phyloP scores from a whole-genome alignment of 2,113 vertebrate species.

The Hydrolagus affinis region DNA sequence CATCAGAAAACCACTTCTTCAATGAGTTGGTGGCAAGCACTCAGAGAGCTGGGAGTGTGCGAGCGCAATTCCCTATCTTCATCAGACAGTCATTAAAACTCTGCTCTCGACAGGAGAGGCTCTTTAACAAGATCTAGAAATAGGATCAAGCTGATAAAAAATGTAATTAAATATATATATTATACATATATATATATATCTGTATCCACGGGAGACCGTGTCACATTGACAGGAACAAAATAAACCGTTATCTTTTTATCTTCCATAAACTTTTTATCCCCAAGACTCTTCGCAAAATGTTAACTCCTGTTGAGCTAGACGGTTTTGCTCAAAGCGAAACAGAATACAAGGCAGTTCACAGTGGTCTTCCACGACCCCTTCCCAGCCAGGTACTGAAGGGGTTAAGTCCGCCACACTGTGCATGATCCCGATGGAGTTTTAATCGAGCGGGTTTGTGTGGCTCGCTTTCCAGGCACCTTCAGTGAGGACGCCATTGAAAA shows the following conservation, averaged over 20 bases:
- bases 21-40: not conserved
- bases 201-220: too few relatives aligned
- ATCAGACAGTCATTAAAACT: not conserved
- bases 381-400: too few relatives aligned
- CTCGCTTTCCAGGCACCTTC: too few relatives aligned
- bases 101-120: not conserved
- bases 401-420: too few relatives aligned
- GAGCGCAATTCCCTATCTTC: not conserved
- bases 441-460: too few relatives aligned
- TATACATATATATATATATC: too few relatives aligned
- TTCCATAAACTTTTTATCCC: too few relatives aligned
- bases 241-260: too few relatives aligned
- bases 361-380: too few relatives aligned
- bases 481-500: too few relatives aligned
- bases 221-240: too few relatives aligned
- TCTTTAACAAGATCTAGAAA: not conserved
- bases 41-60: not conserved
- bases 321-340: not conserved
- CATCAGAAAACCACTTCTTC: not conserved
- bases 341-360: not conserved
- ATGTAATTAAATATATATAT: not conserved
- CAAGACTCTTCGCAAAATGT: not conserved
- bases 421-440: too few relatives aligned
- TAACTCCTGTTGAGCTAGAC: not conserved
- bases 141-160: conserved; percentile 15